phyloP scores from a whole-genome alignment of 2,113 vertebrate genomes.

The Pelmatolapia mariae region DNA sequence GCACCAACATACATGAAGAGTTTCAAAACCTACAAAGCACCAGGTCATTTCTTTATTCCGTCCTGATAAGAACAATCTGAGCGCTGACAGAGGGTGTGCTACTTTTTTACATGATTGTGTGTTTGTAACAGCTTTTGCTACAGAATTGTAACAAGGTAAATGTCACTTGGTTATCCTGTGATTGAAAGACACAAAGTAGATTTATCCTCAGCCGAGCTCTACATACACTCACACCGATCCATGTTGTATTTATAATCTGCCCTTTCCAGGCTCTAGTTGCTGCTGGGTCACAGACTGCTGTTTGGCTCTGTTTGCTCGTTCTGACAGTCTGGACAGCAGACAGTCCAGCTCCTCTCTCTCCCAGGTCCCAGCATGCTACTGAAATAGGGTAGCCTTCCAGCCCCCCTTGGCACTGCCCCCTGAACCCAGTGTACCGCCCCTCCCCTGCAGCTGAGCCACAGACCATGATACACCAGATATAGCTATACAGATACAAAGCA shows the following conservation, averaged over 20 bases:
- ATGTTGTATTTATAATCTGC: background rate
- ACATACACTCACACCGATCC: background rate
- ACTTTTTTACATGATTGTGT: background rate
- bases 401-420: background rate
- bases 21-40: rapidly evolving
- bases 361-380: background rate
- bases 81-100: background rate
- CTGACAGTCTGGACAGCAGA: background rate
- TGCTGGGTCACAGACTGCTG: background rate
- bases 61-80: background rate
- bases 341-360: background rate
- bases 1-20: background rate
- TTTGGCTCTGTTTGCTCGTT: background rate
- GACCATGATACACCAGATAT: background rate
- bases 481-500: background rate
- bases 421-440: background rate
- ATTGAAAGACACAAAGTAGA: background rate
- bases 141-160: background rate
- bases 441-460: background rate
- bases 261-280: background rate
- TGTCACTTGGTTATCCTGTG: background rate
- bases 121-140: background rate
- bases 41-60: background rate
- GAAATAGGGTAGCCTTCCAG: background rate
- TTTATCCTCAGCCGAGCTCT: background rate